phyloP scores from a whole-genome alignment of 2,113 vertebrate genomes.

The Mustelus asterias region DNA sequence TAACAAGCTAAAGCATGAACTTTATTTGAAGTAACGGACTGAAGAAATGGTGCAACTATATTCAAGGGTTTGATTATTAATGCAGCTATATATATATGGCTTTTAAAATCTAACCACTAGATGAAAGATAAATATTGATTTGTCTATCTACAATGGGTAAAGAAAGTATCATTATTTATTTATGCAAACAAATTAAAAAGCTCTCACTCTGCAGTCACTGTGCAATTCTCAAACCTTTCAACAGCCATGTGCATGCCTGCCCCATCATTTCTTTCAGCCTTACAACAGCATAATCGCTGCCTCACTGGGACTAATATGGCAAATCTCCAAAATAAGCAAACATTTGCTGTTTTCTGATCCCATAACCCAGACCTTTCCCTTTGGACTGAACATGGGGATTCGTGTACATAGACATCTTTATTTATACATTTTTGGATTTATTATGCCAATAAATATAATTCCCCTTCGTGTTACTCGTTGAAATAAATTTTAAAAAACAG shows the following conservation, averaged over 20 bases:
- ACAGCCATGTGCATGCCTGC: not conserved
- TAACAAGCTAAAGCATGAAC: not conserved
- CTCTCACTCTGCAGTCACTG: not conserved
- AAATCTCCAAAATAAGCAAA: not conserved
- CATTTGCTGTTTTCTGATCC: not conserved
- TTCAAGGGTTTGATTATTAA: not conserved
- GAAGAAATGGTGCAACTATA: not conserved
- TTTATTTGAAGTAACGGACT: not conserved
- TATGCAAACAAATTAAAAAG: not conserved
- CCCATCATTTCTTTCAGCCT: not conserved
- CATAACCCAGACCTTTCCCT: too few relatives aligned
- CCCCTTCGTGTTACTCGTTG: not conserved
- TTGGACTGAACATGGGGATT: not conserved
- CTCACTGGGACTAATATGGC: not conserved
- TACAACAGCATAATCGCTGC: not conserved
- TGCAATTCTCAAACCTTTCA: not conserved
- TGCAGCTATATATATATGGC: not conserved
- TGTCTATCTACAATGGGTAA: not conserved
- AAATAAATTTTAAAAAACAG: not conserved
- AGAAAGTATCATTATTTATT: not conserved
- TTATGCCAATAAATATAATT: not conserved
- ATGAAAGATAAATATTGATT: not conserved
- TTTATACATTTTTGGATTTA: not conserved
- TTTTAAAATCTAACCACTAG: not conserved
- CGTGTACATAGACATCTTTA: too few relatives aligned